A percentile compares a stretch with the other conserved stretches of the same genome.
Evolutionary conservation across 2,113 vertebrate genomes (phyloP).

Genomic region (Boleophthalmus pectinirostris): DNA sequence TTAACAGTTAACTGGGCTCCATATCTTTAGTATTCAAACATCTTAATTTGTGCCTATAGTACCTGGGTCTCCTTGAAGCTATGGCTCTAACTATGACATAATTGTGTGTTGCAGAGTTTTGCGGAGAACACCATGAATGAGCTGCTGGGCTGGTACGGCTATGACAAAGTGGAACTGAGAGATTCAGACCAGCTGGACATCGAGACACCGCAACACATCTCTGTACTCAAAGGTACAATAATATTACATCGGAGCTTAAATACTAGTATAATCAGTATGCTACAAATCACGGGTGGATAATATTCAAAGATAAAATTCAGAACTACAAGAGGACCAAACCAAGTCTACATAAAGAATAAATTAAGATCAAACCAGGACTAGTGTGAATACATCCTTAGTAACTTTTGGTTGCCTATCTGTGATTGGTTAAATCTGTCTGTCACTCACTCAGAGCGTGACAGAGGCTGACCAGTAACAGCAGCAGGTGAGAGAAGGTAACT

Average conservation of each 20-base stretch:
- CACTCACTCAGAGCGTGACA: background rate
- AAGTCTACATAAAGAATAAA: no score
- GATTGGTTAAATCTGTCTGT: background rate
- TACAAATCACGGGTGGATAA: background rate
- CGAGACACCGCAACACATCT: slow-evolving; percentile 95
- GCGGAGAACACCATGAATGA: slow-evolving; percentile 99
- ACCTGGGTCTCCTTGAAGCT: background rate
- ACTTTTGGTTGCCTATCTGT: no score
- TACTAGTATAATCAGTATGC: background rate
- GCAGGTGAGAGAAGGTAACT: background rate
- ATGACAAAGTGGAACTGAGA: slow-evolving; percentile 98
- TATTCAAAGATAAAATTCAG: no score
- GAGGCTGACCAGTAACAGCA: background rate
- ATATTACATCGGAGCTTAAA: background rate
- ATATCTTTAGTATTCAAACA: no score
- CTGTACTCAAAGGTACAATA: slow-evolving; percentile 95
- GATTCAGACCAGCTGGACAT: slow-evolving; percentile 97
- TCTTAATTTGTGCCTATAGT: no score
- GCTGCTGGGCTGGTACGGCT: slow-evolving; percentile 98
- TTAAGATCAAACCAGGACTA: no score
- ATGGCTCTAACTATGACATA: background rate
- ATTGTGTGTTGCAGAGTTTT: slow-evolving; percentile 91
- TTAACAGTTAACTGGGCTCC: no score
- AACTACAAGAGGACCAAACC: no score
- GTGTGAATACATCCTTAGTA: no score